Conservation (phyloP, 2,888 invertebrate species). For the Lycia hirtaria region DNA sequence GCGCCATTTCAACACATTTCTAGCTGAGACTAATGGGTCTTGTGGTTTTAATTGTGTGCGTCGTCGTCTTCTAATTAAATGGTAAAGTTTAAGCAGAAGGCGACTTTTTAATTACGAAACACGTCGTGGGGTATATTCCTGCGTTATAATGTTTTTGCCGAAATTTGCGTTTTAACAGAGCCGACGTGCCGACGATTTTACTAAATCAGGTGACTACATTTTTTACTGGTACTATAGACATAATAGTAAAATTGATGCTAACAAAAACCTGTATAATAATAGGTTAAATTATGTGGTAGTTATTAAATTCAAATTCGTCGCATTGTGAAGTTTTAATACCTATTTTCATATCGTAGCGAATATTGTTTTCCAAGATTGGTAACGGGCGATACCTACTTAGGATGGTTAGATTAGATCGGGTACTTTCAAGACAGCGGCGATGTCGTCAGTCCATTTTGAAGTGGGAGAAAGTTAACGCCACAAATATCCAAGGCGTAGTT, state of each 20-base stretch:
- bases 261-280: no score
- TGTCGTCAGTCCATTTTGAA: not conserved
- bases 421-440: not conserved
- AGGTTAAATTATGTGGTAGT: no score
- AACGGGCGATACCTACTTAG: not conserved
- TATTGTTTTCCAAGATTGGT: no score
- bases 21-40: conserved; percentile 10
- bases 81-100: not conserved
- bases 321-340: no score
- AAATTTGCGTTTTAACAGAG: not conserved
- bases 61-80: conserved; percentile 10
- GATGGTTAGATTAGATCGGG: no score
- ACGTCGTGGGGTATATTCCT: not conserved
- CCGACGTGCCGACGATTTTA: not conserved
- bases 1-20: conserved; percentile 20
- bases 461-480: conserved; percentile 30
- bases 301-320: no score
- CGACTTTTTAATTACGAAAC: conserved; percentile 5
- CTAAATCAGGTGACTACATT: not conserved
- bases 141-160: not conserved
- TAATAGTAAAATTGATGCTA: no score
- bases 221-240: not conserved
- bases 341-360: no score
- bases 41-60: conserved; percentile 15
- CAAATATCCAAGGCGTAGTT: conserved; percentile 16